Evolutionary conservation across 2,113 vertebrate genomes (phyloP).

Genomic region (Sciurus niger): DNA sequence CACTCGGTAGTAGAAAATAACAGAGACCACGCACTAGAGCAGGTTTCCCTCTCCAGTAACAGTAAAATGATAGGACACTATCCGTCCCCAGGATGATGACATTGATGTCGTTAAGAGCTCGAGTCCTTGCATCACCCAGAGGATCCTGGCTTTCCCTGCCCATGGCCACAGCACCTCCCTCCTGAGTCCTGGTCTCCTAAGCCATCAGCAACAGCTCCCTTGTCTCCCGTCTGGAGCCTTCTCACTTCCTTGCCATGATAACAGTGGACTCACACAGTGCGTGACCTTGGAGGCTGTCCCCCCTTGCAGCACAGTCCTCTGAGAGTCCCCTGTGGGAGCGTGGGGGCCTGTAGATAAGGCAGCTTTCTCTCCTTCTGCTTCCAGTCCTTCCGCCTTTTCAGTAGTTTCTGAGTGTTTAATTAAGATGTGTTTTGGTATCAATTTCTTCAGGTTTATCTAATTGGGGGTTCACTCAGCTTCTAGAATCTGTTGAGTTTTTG

Average conservation of each 20-base stretch:
- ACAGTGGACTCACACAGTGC: neutral
- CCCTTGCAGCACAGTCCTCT: neutral
- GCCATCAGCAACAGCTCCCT: neutral
- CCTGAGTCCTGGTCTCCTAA: accelerated
- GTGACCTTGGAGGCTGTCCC: neutral
- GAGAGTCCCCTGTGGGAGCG: accelerated
- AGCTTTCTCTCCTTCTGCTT: neutral
- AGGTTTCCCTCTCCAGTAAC: neutral
- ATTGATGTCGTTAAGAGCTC: accelerated
- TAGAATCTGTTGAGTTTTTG: neutral
- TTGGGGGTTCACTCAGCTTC: neutral
- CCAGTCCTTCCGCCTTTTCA: no score
- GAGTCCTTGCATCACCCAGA: accelerated
- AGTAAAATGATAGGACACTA: neutral
- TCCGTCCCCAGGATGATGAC: neutral
- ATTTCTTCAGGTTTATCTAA: neutral
- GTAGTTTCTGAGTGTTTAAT: neutral
- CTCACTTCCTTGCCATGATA: neutral
- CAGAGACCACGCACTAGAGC: neutral
- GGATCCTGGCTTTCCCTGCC: no score
- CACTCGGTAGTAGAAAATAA: neutral
- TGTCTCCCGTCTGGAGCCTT: neutral
- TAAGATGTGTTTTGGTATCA: no score
- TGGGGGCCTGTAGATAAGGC: accelerated
- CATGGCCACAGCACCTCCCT: accelerated